Evolutionary conservation across 1,140 invertebrate genomes (phyloP).

Genomic region (Odontomachus brunneus): DNA sequence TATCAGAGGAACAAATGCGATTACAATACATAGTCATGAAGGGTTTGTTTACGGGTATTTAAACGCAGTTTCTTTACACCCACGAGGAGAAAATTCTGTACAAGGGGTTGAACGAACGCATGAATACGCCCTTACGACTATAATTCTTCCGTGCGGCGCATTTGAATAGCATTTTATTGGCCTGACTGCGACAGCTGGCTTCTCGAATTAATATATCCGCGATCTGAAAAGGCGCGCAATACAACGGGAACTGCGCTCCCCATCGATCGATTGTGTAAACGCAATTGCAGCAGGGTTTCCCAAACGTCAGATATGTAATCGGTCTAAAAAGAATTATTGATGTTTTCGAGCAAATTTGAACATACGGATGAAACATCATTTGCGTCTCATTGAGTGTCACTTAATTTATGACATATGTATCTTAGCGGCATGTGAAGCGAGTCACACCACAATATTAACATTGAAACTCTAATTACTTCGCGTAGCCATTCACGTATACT

Average conservation of each 20-base stretch:
- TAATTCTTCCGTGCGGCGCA: constrained; percentile 14
- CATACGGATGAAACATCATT: too few relatives aligned
- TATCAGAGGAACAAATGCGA: too few relatives aligned
- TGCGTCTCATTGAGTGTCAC: too few relatives aligned
- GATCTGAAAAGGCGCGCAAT: constrained; percentile 64
- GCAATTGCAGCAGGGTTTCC: constrained; percentile 23
- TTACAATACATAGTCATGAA: too few relatives aligned
- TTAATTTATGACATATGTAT: too few relatives aligned
- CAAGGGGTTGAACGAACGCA: not conserved
- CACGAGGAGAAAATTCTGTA: not conserved
- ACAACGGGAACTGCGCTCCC: constrained; percentile 19
- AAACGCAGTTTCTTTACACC: not conserved
- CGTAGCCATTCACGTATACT: too few relatives aligned
- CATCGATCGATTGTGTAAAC: constrained; percentile 61
- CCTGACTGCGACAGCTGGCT: constrained; percentile 53
- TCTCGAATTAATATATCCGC: constrained; percentile 64
- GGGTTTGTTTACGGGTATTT: constrained; percentile 3
- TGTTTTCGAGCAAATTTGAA: not conserved
- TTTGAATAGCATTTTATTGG: constrained; percentile 57
- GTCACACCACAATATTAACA: too few relatives aligned
- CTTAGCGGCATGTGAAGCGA: too few relatives aligned
- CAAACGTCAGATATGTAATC: not conserved
- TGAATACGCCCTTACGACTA: constrained; percentile 13
- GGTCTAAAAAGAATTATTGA: not conserved
- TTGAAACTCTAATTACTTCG: too few relatives aligned